Percentiles rank a stretch among this genome's conserved stretches.
These are phyloP conservation scores for Brachyptera risi DNA, from an alignment of 2,888 invertebrate genomes.

Conservation along the genomic window DNA sequence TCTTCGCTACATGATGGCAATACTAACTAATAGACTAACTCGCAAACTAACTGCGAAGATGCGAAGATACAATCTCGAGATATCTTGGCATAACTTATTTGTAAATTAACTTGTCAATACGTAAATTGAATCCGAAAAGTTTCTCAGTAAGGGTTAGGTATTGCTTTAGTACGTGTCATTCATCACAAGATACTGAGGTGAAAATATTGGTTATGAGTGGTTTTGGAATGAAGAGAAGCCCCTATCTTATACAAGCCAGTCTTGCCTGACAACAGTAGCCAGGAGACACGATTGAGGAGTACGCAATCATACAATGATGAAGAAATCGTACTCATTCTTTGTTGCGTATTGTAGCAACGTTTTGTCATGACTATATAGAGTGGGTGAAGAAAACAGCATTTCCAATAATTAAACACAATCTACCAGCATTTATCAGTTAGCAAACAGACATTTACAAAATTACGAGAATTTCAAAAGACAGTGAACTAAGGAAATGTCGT, in stretches of 20 bases:
- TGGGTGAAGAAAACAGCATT: slow-evolving; percentile 15
- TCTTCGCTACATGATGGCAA: slow-evolving; percentile 15
- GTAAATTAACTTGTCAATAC: slow-evolving; percentile 11
- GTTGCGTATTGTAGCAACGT: neutral
- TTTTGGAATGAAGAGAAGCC: neutral
- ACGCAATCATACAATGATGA: neutral
- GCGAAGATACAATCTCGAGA: slow-evolving; percentile 10
- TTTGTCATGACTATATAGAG: neutral
- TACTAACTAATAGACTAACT: slow-evolving; percentile 11
- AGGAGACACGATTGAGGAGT: neutral
- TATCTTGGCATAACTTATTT: slow-evolving; percentile 8
- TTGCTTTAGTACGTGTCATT: slow-evolving; percentile 3
- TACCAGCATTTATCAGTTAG: slow-evolving; percentile 27
- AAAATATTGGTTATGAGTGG: neutral
- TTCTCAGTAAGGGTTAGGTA: neutral
- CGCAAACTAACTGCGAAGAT: neutral
- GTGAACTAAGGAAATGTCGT: no score
- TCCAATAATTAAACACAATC: slow-evolving; percentile 31
- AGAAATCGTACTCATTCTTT: neutral
- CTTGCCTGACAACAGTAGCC: neutral
- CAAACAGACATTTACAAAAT: slow-evolving; percentile 27
- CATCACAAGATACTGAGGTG: neutral
- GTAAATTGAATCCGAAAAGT: neutral
- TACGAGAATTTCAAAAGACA: neutral
- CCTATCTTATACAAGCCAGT: no score